Percentiles rank a stretch among this genome's conserved stretches.
Conservation (phyloP, 2,113 vertebrate species). For the Ciconia boyciana region DNA sequence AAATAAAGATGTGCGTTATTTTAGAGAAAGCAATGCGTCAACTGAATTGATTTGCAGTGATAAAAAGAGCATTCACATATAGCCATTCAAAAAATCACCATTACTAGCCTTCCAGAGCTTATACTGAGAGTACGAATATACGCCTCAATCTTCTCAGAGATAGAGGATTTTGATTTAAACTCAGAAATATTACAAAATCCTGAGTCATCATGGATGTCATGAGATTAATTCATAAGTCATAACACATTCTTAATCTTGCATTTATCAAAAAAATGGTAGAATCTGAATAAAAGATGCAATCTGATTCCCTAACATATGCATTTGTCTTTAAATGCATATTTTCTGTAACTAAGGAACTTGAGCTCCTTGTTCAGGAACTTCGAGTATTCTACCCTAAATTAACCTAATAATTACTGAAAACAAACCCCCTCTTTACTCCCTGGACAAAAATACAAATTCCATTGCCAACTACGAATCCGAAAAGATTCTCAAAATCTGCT, state of each 20-base stretch:
- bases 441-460: background rate
- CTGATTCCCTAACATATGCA: background rate
- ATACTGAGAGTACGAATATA: background rate
- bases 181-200: background rate
- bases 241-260: background rate
- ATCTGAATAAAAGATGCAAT: background rate
- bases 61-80: background rate
- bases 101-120: background rate
- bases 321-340: background rate
- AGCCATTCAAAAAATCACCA: background rate
- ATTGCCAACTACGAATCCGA: background rate
- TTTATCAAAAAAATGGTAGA: background rate
- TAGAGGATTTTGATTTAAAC: slow-evolving; percentile 43
- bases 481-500: background rate
- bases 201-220: background rate
- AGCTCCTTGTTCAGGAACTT: background rate
- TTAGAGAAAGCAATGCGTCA: background rate
- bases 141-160: background rate
- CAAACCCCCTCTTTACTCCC: background rate
- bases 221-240: background rate
- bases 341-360: background rate
- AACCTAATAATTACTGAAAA: background rate
- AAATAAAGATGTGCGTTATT: background rate
- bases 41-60: background rate
- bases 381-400: background rate